Evolutionary conservation across 2,888 invertebrate genomes (phyloP), one percentile per base, ranked within the genome.

Genomic region (Hirtodrosophila trivittata): DNA sequence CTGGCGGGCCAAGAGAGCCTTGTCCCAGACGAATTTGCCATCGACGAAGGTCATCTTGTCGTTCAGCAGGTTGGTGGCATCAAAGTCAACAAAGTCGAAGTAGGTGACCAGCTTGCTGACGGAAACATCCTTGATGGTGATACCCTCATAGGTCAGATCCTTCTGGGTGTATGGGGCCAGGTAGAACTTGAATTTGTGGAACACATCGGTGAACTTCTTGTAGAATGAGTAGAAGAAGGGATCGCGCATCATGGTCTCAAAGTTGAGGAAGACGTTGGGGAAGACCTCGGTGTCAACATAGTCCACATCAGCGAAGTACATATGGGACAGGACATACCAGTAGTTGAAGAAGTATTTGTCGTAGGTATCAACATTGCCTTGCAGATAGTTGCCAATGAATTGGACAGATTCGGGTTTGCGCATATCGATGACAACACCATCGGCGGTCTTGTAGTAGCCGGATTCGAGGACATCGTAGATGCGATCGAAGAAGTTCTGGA

Each of bases 161-260:
- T 93, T 92, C 47, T 91, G 91, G 1, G 92, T 80, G 91, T 95
- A 95, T n/a, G 92, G 90, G 9, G 92, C 92, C 42, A 94, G 90
- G 68, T 92, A 92, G 65, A 89, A 86, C 86, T 94, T 94, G 92
- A 93, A 94, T 41, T 93, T 91, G 69, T 91, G 89, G 86, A 93
- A 92, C 41, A 92, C 91, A 58, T 92, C 89, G 41, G 92, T 84
- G 65, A 94, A 91, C 57, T 93, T 93, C 89, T 94, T 93, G 87
- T 93, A 94, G 59, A 95, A 90, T 70, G 93, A 92, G 89, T 94
- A 95, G 92, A 94, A 95, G 39, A 94, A 92, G 14, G 95, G 95
- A 87, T 95, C 95, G 67, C 95, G 94, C 69, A 94, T 90, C 75
- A 93, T 92, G 3, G 95, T 94, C 82, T 93, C 92, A 83, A 93